Evolutionary conservation across 2,797 vertebrate species (phyloP), one percentile per base, ranked within the genome.

Genomic region (Petrocephalus sullivani): DNA sequence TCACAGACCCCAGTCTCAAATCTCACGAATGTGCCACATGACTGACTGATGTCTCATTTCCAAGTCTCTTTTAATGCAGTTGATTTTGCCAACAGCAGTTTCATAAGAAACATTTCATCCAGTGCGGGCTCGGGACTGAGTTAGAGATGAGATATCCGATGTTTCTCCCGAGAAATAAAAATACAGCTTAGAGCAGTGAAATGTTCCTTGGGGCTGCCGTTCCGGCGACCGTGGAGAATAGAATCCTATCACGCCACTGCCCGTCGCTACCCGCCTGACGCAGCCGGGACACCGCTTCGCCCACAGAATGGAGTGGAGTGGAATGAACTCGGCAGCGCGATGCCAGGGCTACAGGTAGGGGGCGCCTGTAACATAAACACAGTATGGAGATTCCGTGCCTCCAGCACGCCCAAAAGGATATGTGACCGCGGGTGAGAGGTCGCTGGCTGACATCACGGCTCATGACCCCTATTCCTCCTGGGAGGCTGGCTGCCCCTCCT

Each of bases 81-180:
- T 82, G 23, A 82, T 82, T 82, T 82, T 53, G 41, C 41, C 78
- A 82, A 21, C 19, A 51, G 78, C 78, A 82, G n/a, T 82, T 82
- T 82, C 51, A 82, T 75, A 23, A 82, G 46, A 49, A 82, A 82
- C 46, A 82, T 19, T 23, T 41, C 33, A 82, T 53, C 16, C 46
- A 82, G 8, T 41, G 51, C 33, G 10, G 78, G 21, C 19, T 16
- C n/a, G 8, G 41, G 8, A 21, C 37, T 21, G 78, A 53, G 78
- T 82, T 51, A 23, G 41, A 51, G 49, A 82, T 82, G 46, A 82
- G 78, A 82, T 51, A 49, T 19, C n/a, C n/a, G 46, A 51, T 82
- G 41, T n/a, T 19, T 82, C 41, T 19, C 41, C 46, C 9, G 8
- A 82, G 49, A 53, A 82, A 82, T 41, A 49, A 82, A 82, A 82